A percentile compares a stretch with the other conserved stretches of the same genome.
Conservation (phyloP, 2,888 invertebrate genomes). For the Noctua fimbriata region DNA sequence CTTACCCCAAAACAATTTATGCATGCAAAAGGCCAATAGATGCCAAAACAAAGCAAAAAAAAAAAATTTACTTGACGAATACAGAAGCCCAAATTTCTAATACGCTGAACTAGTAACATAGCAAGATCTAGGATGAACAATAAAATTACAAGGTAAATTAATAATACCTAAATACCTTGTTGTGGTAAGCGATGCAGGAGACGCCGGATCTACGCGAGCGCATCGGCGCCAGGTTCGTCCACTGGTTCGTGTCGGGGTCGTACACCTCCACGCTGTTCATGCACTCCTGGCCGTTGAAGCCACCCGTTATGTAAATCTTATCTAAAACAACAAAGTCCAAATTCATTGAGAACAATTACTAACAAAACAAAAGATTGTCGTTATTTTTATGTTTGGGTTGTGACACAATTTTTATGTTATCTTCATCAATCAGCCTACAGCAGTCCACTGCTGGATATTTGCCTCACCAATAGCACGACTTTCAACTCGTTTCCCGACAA, state of each 20-base stretch:
- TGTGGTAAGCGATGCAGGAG: constrained; percentile 96
- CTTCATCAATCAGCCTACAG: background rate
- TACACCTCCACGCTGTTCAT: constrained; percentile 96
- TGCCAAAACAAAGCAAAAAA: background rate
- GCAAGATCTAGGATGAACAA: constrained; percentile 17
- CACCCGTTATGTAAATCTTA: constrained; percentile 95
- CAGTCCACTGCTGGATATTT: background rate
- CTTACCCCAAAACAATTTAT: background rate
- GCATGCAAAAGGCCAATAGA: background rate
- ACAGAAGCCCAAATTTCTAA: background rate
- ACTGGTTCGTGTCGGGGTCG: constrained; percentile 94
- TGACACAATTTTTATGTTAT: constrained; percentile 2
- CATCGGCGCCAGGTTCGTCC: constrained; percentile 95
- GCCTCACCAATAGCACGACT: background rate
- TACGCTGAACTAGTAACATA: background rate
- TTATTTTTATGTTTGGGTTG: background rate
- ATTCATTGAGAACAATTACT: background rate
- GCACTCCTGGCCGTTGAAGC: constrained; percentile 97
- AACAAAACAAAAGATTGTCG: background rate
- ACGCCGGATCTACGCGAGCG: constrained; percentile 97
- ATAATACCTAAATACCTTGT: constrained; percentile 90
- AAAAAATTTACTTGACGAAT: background rate
- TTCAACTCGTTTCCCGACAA: background rate
- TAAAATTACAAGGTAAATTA: constrained; percentile 62
- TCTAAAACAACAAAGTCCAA: constrained; percentile 80